Evolutionary conservation across 2,888 invertebrate species (phyloP).

Genomic region (Leptogaster cylindrica): DNA sequence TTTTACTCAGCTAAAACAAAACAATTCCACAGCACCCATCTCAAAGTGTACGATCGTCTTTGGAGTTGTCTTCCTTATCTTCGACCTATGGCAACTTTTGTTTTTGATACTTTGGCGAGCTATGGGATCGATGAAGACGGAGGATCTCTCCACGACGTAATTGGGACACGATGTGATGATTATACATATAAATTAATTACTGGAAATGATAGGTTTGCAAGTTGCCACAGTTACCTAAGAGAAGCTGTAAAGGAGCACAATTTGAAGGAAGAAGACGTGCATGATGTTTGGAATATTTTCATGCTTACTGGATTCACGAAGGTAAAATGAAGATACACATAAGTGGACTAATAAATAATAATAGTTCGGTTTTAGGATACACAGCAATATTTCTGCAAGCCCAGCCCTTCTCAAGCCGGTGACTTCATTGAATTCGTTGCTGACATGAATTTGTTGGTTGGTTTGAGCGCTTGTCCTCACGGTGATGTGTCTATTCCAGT

Average conservation of each 20-base stretch:
- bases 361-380: slow-evolving; percentile 53
- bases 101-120: slow-evolving; percentile 60
- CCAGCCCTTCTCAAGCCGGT: slow-evolving; percentile 62
- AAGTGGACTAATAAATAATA: neutral
- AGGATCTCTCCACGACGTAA: slow-evolving; percentile 62
- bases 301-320: slow-evolving; percentile 64
- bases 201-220: slow-evolving; percentile 59
- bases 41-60: slow-evolving; percentile 62
- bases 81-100: slow-evolving; percentile 63
- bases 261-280: slow-evolving; percentile 62
- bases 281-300: slow-evolving; percentile 65
- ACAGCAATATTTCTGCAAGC: slow-evolving; percentile 64
- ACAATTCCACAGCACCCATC: slow-evolving; percentile 62
- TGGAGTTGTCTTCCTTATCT: slow-evolving; percentile 63
- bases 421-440: slow-evolving; percentile 65
- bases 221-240: slow-evolving; percentile 62
- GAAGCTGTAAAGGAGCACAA: slow-evolving; percentile 60
- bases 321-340: slow-evolving; percentile 48
- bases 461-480: slow-evolving; percentile 62
- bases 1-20: slow-evolving; percentile 64
- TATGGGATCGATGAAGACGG: slow-evolving; percentile 64
- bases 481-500: slow-evolving; percentile 62
- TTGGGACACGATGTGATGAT: slow-evolving; percentile 64
- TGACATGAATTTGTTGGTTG: slow-evolving; percentile 63
- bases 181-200: slow-evolving; percentile 63